These are phyloP conservation scores for Tadarida brasiliensis DNA, from an alignment of 2,797 vertebrate species.

Conservation along the genomic window DNA sequence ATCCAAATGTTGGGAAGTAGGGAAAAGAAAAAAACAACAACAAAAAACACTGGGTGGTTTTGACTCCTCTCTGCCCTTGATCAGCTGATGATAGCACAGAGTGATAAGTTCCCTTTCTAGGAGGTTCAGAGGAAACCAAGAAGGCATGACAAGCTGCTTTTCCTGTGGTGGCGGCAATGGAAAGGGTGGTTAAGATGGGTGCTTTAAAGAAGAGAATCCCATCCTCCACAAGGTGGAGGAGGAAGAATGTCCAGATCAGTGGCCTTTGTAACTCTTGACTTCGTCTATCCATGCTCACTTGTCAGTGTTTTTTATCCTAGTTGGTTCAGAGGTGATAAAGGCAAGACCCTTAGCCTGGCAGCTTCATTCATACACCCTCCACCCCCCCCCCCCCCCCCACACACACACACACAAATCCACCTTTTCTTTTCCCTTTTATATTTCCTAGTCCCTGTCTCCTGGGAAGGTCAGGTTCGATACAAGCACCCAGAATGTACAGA, in stretches of 20 bases:
- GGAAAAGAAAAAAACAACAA: background rate
- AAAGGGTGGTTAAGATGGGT: background rate
- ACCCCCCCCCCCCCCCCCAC: too few relatives aligned
- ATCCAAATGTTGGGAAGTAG: background rate
- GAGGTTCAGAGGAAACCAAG: background rate
- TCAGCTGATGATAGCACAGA: background rate
- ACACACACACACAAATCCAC: background rate
- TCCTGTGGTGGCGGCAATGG: background rate
- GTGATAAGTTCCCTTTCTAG: background rate
- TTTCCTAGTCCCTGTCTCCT: background rate
- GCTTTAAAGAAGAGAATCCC: background rate
- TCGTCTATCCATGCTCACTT: background rate
- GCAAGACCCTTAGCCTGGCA: background rate
- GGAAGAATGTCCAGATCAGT: background rate
- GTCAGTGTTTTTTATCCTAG: background rate
- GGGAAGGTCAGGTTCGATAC: background rate
- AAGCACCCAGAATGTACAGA: background rate
- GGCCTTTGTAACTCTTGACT: background rate
- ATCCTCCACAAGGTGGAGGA: background rate
- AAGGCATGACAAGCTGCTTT: slow-evolving; percentile 2
- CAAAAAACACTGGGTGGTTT: background rate
- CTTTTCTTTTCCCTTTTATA: background rate
- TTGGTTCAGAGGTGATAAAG: background rate
- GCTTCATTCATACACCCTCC: background rate
- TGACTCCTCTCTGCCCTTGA: background rate